Percentiles rank a stretch among this genome's conserved stretches.
Conservation (phyloP, 1,140 invertebrate species). For the Diorhabda sublineata region DNA sequence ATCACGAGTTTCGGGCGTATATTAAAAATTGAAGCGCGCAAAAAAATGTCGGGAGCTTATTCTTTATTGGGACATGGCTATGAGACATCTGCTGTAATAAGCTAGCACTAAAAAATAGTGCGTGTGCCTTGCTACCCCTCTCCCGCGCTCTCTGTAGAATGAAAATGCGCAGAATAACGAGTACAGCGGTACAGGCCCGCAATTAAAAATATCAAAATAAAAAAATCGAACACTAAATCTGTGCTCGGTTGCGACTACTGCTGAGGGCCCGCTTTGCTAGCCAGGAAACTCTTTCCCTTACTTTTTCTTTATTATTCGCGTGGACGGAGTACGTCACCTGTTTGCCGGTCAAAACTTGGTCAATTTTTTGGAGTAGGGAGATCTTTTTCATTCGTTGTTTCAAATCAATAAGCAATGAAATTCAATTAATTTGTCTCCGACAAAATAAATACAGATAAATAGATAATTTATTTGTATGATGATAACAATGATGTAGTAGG, state of each 20-base stretch:
- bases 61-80: constrained; percentile 50
- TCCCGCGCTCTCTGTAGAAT: constrained; percentile 34
- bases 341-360: neutral
- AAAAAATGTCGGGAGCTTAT: constrained; percentile 46
- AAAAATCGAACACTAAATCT: constrained; percentile 38
- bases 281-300: neutral
- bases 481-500: no score
- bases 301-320: constrained; percentile 2
- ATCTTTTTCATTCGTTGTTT: no score
- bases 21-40: constrained; percentile 49
- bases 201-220: constrained; percentile 51
- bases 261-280: neutral
- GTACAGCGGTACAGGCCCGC: constrained; percentile 44
- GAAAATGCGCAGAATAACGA: constrained; percentile 51
- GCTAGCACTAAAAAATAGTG: constrained; percentile 50
- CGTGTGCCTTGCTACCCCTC: constrained; percentile 42
- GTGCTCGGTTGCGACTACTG: constrained; percentile 17
- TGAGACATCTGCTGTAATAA: constrained; percentile 51
- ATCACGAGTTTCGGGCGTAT: constrained; percentile 42
- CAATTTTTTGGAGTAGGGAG: no score
- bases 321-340: neutral
- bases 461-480: no score
- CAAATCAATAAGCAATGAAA: no score
- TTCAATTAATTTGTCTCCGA: no score
- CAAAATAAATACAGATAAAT: no score